phyloP scores from a whole-genome alignment of 2,888 invertebrate genomes.

The Hirtodrosophila cameraria region DNA sequence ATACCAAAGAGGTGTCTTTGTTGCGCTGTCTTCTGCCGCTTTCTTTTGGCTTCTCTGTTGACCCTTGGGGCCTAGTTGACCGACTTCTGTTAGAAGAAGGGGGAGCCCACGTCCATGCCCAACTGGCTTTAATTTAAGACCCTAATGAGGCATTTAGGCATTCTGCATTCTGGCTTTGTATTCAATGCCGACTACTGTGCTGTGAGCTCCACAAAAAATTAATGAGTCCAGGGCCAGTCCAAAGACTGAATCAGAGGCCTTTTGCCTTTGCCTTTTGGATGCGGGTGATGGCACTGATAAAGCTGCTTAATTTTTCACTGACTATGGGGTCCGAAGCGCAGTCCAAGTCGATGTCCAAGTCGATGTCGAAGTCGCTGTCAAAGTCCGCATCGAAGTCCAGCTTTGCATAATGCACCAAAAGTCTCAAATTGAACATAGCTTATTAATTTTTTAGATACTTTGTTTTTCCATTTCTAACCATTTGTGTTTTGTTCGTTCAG shows the following conservation, averaged over 20 bases:
- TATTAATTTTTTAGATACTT: slow-evolving; percentile 65
- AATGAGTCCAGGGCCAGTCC: slow-evolving; percentile 73
- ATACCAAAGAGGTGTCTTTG: slow-evolving; percentile 37
- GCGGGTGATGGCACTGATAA: slow-evolving; percentile 77
- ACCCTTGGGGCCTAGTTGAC: slow-evolving; percentile 67
- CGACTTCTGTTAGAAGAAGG: slow-evolving; percentile 60
- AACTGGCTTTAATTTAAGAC: slow-evolving; percentile 76
- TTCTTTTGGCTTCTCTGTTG: slow-evolving; percentile 51
- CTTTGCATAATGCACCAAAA: slow-evolving; percentile 71
- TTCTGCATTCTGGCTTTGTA: slow-evolving; percentile 72
- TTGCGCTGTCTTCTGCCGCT: slow-evolving; percentile 48
- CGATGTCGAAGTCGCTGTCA: slow-evolving; percentile 23
- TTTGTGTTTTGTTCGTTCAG: slow-evolving; percentile 19
- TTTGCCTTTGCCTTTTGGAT: slow-evolving; percentile 35
- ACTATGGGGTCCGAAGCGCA: slow-evolving; percentile 40
- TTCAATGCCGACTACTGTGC: slow-evolving; percentile 79
- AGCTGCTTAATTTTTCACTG: slow-evolving; percentile 77
- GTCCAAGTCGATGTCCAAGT: slow-evolving; percentile 18
- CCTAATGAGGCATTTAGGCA: slow-evolving; percentile 77
- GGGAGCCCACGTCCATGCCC: no score
- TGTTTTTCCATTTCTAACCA: slow-evolving; percentile 14
- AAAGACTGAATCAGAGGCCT: slow-evolving; percentile 7
- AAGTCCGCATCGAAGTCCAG: slow-evolving; percentile 39
- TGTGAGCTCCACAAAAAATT: slow-evolving; percentile 57
- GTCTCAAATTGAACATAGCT: slow-evolving; percentile 58